Base-by-base conservation (phyloP, 2,888 invertebrate genomes). In the Morinoia aosen region DNA sequence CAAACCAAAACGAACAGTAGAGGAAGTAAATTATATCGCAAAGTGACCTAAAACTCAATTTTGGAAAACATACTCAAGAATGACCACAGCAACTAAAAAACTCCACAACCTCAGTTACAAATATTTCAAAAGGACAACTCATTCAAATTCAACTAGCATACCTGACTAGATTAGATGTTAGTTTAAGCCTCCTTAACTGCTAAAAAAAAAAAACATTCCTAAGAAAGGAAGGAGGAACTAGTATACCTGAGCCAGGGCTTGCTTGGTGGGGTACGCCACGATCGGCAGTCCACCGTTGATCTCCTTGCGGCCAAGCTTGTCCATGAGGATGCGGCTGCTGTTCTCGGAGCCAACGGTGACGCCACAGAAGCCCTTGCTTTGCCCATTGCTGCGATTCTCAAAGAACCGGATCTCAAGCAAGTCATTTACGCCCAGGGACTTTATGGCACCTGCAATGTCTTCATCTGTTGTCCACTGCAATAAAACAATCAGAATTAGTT, bases 371-470 rank as follows among this genome's bases (percentile, higher is more conserved):
- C 99, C 99, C 98, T 99, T 99, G 0, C 99, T 99, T 97, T 99
- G 99, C 58, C 99, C 99, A 98, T 99, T 99, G 76, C 99, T 98
- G 97, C 99, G 98, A 98, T 99, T 99, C 97, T 99, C 99, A 97
- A 99, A 99, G 97, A 99, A 99, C 97, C 99, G 99, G 88, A 99
- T 99, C 97, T 99, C 99, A 97, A 99, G 98, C 97, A 99, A 98
- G 97, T 99, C 99, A 95, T 98, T 98, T 12, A 99, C 98, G 95
- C 99, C 99, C 97, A 99, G 98, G 97, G 98, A 98, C 95, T 98
- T 98, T 96, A 99, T 98, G n/a, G 98, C 98, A 97, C 99, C 99
- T 95, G 98, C 98, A 97, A 99, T 98, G 97, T 99, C 99, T 97
- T 99, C 99, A 97, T 99, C 99, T 96, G 99, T 99, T 95, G 99